Evolutionary conservation across 2,888 invertebrate genomes (phyloP).

Genomic region (Poecilus cupreus): DNA sequence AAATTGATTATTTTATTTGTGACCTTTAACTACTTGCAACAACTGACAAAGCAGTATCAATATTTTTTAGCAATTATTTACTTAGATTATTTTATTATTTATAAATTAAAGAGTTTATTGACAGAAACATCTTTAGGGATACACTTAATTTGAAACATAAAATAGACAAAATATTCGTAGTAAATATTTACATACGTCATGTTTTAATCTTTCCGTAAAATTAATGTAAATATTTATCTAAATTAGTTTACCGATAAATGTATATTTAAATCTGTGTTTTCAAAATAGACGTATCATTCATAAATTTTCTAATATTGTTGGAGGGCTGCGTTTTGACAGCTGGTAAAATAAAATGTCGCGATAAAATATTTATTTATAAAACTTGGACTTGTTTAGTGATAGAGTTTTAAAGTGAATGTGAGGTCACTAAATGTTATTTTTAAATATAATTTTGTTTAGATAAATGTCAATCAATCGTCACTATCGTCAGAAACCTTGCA

Average conservation of each 20-base stretch:
- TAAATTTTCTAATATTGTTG: too few relatives aligned
- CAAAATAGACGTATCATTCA: too few relatives aligned
- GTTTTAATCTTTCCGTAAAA: constrained; percentile 24
- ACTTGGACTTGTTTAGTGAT: not conserved
- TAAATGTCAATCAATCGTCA: constrained; percentile 9
- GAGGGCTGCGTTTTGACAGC: too few relatives aligned
- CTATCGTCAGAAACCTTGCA: too few relatives aligned
- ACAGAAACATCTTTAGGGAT: not conserved
- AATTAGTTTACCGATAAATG: not conserved
- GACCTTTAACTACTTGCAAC: not conserved
- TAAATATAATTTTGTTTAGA: not conserved
- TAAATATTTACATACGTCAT: constrained; percentile 45
- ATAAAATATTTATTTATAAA: not conserved
- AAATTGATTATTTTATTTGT: not conserved
- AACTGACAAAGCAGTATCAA: not conserved
- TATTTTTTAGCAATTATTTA: not conserved
- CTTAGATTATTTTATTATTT: not conserved
- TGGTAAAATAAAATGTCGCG: too few relatives aligned
- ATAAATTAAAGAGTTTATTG: not conserved
- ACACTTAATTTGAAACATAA: not conserved
- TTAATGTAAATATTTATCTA: constrained; percentile 51
- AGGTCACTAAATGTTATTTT: not conserved
- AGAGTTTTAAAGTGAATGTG: not conserved
- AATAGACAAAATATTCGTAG: not conserved
- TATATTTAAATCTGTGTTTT: not conserved